phyloP scores from a whole-genome alignment of 2,888 invertebrate species.

The Philhelius pedissequus region DNA sequence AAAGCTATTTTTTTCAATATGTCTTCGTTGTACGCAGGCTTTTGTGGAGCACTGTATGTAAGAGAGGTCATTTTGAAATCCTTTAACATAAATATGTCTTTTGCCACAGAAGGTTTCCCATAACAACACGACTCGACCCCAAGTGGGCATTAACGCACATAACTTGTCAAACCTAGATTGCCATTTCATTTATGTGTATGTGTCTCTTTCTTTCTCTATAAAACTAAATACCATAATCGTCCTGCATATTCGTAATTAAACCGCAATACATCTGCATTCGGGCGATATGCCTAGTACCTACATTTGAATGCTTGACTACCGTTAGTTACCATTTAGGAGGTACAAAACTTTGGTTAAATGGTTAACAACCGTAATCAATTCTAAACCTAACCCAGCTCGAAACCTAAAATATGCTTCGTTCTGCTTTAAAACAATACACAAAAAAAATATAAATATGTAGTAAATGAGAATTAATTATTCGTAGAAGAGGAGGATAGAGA shows the following conservation, averaged over 20 bases:
- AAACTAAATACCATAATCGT: background rate
- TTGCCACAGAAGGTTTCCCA: conserved; percentile 6
- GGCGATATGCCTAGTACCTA: background rate
- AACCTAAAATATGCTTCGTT: background rate
- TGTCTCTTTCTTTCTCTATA: background rate
- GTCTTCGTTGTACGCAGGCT: too few relatives aligned
- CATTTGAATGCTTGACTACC: conserved; percentile 6
- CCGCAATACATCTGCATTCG: conserved; percentile 40
- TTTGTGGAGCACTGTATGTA: too few relatives aligned
- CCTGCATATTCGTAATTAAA: conserved; percentile 36
- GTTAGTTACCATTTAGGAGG: conserved; percentile 8
- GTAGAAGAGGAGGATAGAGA: too few relatives aligned
- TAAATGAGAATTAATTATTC: too few relatives aligned
- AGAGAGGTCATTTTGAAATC: conserved; percentile 19
- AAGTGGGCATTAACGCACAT: conserved; percentile 32
- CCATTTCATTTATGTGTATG: conserved; percentile 44
- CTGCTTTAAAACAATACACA: background rate
- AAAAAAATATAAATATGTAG: background rate
- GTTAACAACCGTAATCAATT: conserved; percentile 58
- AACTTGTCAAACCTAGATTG: conserved; percentile 58
- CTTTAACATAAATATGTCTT: conserved; percentile 30
- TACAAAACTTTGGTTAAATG: conserved; percentile 30
- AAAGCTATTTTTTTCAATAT: too few relatives aligned
- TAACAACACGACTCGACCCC: conserved; percentile 18
- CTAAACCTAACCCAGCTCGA: conserved; percentile 29